Conservation (phyloP, 2,888 invertebrate genomes). For the Sinodicranocentrus sp. region DNA sequence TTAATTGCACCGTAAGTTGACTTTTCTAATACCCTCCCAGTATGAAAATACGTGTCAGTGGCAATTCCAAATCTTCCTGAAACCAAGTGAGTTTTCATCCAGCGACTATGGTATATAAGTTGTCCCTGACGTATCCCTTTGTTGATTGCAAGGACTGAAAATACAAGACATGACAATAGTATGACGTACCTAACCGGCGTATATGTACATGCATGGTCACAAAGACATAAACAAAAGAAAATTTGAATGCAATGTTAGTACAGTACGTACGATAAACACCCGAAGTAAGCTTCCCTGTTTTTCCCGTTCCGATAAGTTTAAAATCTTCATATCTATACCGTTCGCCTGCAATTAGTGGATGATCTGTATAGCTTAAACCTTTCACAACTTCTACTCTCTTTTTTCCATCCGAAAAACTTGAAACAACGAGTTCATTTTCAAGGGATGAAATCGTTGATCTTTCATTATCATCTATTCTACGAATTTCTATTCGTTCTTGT, state of each 20-base stretch:
- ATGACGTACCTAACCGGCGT: no score
- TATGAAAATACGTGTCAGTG: constrained; percentile 86
- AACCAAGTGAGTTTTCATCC: constrained; percentile 86
- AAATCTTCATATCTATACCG: constrained; percentile 86
- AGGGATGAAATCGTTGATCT: constrained; percentile 2
- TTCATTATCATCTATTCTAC: constrained; percentile 57
- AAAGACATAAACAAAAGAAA: constrained; percentile 49
- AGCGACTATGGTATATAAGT: constrained; percentile 82
- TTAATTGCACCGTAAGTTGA: constrained; percentile 86
- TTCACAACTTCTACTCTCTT: constrained; percentile 80
- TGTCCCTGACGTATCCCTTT: constrained; percentile 82
- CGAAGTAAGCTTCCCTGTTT: constrained; percentile 84
- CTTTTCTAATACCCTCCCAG: constrained; percentile 86
- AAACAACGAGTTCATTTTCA: constrained; percentile 57
- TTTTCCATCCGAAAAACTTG: constrained; percentile 60
- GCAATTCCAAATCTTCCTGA: constrained; percentile 87
- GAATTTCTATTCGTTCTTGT: constrained; percentile 73
- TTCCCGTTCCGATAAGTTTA: constrained; percentile 82
- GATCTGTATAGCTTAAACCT: constrained; percentile 85
- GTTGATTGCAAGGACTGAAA: constrained; percentile 88
- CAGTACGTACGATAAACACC: constrained; percentile 83
- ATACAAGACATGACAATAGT: no score
- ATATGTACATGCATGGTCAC: no score
- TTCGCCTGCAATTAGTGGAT: constrained; percentile 87
- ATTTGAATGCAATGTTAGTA: neutral